These are phyloP conservation scores for Oithona nana DNA, from an alignment of 2,888 invertebrate species.

Conservation along the genomic window DNA sequence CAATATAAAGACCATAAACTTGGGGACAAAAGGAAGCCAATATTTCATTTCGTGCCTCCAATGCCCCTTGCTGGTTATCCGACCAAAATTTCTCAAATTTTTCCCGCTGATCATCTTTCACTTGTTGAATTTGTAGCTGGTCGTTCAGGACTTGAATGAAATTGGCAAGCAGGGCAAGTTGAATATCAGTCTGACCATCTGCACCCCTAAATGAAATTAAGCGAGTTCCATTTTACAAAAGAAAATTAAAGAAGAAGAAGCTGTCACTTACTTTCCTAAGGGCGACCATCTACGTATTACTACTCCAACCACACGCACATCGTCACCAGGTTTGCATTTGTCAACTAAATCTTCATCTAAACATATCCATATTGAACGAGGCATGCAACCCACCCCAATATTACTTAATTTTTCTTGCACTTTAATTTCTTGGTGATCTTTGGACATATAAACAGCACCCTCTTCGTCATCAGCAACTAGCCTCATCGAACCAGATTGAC, in stretches of 20 bases:
- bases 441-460: background rate
- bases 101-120: conserved; percentile 44
- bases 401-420: conserved; percentile 60
- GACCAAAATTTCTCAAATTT: conserved; percentile 55
- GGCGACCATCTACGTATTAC: conserved; percentile 44
- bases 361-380: conserved; percentile 53
- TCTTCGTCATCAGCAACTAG: background rate
- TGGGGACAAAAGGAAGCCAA: conserved; percentile 64
- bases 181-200: conserved; percentile 39
- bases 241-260: too few species aligned
- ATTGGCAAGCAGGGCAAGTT: conserved; percentile 49
- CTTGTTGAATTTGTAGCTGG: conserved; percentile 30
- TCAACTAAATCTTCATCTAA: conserved; percentile 71
- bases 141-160: conserved; percentile 36
- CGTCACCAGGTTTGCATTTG: conserved; percentile 69
- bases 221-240: too few species aligned
- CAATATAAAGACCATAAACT: conserved; percentile 68
- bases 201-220: too few species aligned
- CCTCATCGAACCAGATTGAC: background rate
- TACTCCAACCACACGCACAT: conserved; percentile 55
- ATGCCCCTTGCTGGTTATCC: conserved; percentile 39
- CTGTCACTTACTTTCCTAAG: too few species aligned
- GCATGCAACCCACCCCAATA: conserved; percentile 48
- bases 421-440: conserved; percentile 66
- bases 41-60: conserved; percentile 53